Conservation (phyloP, 1,140 invertebrate genomes). For the Frieseomelitta varia region DNA sequence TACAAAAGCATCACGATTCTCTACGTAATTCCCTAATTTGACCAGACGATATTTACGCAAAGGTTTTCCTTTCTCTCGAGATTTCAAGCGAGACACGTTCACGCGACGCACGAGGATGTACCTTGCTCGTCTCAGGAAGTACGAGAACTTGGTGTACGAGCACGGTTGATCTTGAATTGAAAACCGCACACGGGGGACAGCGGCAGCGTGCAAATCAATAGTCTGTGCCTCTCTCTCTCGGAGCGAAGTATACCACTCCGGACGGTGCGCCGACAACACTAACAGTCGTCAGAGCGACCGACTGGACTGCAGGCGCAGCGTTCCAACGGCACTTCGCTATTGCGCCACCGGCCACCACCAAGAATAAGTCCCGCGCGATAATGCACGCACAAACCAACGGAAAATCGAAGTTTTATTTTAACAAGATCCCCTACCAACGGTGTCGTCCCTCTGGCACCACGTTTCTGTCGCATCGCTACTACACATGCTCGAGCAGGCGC, state of each 20-base stretch:
- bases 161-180: slow-evolving; percentile 12
- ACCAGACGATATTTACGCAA: neutral
- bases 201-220: slow-evolving; percentile 27
- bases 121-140: slow-evolving; percentile 4
- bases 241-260: slow-evolving; percentile 2
- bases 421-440: slow-evolving; percentile 15
- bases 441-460: neutral
- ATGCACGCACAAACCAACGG: neutral
- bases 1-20: neutral
- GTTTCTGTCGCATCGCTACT: neutral
- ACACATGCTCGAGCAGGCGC: slow-evolving; percentile 14
- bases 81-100: neutral
- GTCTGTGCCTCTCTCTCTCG: neutral
- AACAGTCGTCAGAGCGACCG: slow-evolving; percentile 35
- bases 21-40: neutral
- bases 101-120: neutral
- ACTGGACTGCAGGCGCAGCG: slow-evolving; percentile 17
- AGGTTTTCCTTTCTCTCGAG: neutral
- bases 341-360: slow-evolving; percentile 35
- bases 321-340: slow-evolving; percentile 12
- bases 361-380: slow-evolving; percentile 34
- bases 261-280: slow-evolving; percentile 23
- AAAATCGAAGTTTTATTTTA: slow-evolving; percentile 51
- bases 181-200: neutral
- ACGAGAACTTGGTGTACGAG: neutral